A percentile compares a stretch with the other conserved stretches of the same genome.
phyloP scores from a whole-genome alignment of 35 echinoderm and acorn worm species.

The Lytechinus variegatus region DNA sequence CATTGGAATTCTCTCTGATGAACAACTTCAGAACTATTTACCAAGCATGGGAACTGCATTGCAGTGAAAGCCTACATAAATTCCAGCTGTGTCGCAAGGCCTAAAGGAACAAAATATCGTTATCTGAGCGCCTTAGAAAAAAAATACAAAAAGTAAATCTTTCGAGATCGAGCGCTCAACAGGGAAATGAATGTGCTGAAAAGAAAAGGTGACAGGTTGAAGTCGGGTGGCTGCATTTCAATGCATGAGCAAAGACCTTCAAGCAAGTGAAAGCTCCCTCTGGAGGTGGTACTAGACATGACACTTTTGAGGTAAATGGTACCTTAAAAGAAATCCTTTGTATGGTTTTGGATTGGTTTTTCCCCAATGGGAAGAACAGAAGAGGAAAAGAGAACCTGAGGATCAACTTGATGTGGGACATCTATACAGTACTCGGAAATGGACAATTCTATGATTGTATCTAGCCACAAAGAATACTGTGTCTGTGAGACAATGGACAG shows the following conservation, averaged over 20 bases:
- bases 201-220: constrained; percentile 44
- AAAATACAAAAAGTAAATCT: constrained; percentile 16
- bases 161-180: constrained; percentile 21
- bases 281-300: constrained; percentile 51
- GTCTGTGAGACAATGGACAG: constrained; percentile 25
- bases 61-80: constrained; percentile 36
- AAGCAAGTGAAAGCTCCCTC: constrained; percentile 63
- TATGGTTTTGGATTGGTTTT: constrained; percentile 51
- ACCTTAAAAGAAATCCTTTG: constrained; percentile 21
- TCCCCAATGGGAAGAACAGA: constrained; percentile 44
- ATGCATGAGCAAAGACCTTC: constrained; percentile 9
- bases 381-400: constrained; percentile 50
- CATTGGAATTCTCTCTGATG: constrained; percentile 35
- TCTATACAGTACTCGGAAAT: constrained; percentile 30
- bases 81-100: background rate
- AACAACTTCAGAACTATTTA: constrained; percentile 44
- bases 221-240: constrained; percentile 54
- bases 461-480: constrained; percentile 46
- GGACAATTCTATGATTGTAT: constrained; percentile 42
- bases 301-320: background rate
- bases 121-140: constrained; percentile 33
- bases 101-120: background rate
- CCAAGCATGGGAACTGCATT: constrained; percentile 48
- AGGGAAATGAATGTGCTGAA: constrained; percentile 37
- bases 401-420: background rate